Evolutionary conservation across 1,140 invertebrate genomes (phyloP).

Genomic region (Nephila pilipes): DNA sequence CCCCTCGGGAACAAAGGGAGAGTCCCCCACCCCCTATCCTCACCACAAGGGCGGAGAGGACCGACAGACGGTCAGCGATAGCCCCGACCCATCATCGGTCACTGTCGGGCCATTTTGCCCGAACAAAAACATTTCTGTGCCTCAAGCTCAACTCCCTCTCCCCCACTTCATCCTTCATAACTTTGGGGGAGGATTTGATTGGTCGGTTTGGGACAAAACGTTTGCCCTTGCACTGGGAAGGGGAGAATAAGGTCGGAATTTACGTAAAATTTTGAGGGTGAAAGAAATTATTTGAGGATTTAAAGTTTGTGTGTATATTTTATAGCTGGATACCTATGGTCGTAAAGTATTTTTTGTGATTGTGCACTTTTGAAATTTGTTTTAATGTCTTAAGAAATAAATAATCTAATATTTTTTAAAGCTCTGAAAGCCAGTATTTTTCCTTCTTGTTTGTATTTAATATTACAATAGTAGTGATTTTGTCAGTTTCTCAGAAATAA

Average conservation of each 20-base stretch:
- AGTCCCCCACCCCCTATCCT: background rate
- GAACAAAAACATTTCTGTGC: slow-evolving; percentile 17
- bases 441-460: too few relatives aligned
- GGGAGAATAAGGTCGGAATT: background rate
- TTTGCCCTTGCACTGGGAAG: background rate
- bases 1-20: background rate
- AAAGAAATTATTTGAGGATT: background rate
- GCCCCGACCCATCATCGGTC: slow-evolving; percentile 57
- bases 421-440: too few relatives aligned
- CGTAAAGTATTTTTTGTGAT: background rate
- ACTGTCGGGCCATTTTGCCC: slow-evolving; percentile 41
- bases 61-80: slow-evolving; percentile 62
- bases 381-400: background rate
- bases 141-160: background rate
- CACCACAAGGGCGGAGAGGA: slow-evolving; percentile 25
- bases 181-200: slow-evolving; percentile 37
- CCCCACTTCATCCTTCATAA: slow-evolving; percentile 48
- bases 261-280: background rate
- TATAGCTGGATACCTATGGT: too few relatives aligned
- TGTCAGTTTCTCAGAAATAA: too few relatives aligned
- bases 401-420: background rate
- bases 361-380: background rate
- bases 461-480: too few relatives aligned
- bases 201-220: slow-evolving; percentile 29
- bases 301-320: background rate